Percentiles rank a stretch among this genome's conserved stretches.
phyloP scores from a whole-genome alignment of 2,113 vertebrate genomes.

The Drymodes brunneopygia region DNA sequence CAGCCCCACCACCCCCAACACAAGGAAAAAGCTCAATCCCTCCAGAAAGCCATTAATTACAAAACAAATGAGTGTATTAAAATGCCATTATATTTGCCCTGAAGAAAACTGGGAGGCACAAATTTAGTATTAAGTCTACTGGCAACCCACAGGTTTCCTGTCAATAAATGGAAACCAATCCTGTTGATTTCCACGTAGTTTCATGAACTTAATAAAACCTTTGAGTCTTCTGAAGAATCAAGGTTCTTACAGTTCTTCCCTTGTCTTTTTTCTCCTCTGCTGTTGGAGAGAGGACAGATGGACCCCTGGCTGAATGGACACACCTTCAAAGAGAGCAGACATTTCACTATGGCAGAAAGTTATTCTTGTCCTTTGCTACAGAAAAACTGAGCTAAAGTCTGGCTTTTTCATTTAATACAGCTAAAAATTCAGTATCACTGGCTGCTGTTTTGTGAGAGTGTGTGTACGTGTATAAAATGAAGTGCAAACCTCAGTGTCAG shows the following conservation, averaged over 20 bases:
- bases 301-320: neutral
- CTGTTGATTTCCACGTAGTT: neutral
- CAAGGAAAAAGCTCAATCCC: neutral
- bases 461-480: neutral
- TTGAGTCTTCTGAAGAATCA: neutral
- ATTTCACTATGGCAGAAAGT: neutral
- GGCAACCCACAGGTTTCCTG: neutral
- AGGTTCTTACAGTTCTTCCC: neutral
- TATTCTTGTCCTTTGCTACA: neutral
- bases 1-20: neutral
- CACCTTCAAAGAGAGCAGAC: neutral
- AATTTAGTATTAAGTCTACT: neutral
- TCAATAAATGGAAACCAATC: neutral
- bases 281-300: neutral
- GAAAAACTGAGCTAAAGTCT: neutral
- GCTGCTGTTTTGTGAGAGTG: neutral
- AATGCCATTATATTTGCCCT: neutral
- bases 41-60: neutral
- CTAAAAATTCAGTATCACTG: neutral
- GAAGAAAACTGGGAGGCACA: neutral
- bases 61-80: neutral
- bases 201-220: neutral
- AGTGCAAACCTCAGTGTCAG: neutral
- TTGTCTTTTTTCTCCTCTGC: neutral
- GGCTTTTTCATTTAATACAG: neutral